Base-by-base conservation (phyloP, 30 jellyfish, hydroid and myxozoan genomes). In the Hydractinia echinata region DNA sequence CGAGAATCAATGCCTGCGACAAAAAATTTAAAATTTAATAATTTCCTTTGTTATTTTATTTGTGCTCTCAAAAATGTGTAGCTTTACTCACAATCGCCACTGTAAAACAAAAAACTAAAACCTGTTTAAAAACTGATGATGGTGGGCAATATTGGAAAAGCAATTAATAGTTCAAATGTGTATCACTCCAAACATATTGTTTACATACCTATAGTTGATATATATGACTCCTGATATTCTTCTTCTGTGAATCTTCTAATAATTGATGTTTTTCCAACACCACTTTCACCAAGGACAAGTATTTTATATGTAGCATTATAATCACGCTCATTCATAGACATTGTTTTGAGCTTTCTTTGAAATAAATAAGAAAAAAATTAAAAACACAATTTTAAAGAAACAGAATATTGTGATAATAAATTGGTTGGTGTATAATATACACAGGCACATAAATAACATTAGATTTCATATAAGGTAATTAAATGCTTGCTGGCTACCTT, bases 151-250 rank as follows among this genome's bases (percentile, higher is more conserved):
- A n/a, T n/a, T n/a, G n/a, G n/a, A n/a, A n/a, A n/a, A n/a, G n/a
- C n/a, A n/a, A n/a, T n/a, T n/a, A 30, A 30, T 30, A 30, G 44
- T 30, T 30, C 44, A 30, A 30, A 30, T 30, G 44, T 30, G 44
- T 30, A 30, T 30, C 44, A 30, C 44, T 30, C 69, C 19, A 64
- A n/a, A 13, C 74, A 64, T 64, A n/a, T n/a, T n/a, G 19, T 64
- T 3, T 13, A 76, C 89, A 30, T 16, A 88, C 96, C 96, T 19
- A 88, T 88, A n/a, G 96, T 88, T 48, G 96, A 76, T 66, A 88
- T 62, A 39, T 81, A 83, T 48, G 85, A 73, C 13, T 82, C 91
- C 0, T 89, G 55, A 62, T 81, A 88, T 53, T 88, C 89, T 14
- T 78, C 86, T 67, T 82, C 89, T 7, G 96, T 68, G 21, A 82